Evolutionary conservation across 2,113 vertebrate species (phyloP).

Genomic region (Archocentrus centrarchus): DNA sequence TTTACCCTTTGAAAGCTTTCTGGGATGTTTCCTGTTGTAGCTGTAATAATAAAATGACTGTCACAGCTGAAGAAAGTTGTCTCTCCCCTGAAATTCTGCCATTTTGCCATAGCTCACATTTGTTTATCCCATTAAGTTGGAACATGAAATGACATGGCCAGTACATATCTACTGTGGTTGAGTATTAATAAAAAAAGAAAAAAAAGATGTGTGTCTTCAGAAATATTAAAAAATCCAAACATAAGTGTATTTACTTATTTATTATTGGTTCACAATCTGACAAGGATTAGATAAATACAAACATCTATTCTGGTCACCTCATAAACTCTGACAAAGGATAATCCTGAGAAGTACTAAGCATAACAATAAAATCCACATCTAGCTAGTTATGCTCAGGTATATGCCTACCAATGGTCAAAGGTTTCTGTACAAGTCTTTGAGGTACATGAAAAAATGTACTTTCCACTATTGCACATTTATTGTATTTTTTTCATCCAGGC

Average conservation of each 20-base stretch:
- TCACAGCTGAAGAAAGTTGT: no score
- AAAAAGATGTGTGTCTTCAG: background rate
- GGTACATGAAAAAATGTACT: no score
- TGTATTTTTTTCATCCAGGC: no score
- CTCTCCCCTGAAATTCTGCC: no score
- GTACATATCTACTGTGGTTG: fast-evolving
- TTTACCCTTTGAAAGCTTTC: no score
- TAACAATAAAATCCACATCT: background rate
- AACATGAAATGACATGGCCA: no score
- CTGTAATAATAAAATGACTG: background rate
- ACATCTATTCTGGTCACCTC: background rate
- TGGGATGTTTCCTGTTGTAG: background rate
- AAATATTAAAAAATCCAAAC: no score
- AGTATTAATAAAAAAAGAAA: background rate
- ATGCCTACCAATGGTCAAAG: no score
- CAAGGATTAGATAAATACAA: background rate
- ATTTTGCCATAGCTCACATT: background rate
- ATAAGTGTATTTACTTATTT: background rate
- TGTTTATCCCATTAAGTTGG: background rate
- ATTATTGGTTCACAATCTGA: background rate
- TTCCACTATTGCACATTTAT: no score
- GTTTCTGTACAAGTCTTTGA: no score
- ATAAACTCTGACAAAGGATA: no score
- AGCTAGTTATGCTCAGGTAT: background rate
- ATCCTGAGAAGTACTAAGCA: background rate